Base-by-base conservation (phyloP, 2,888 invertebrate genomes). In the Tetheella fluctuosa region DNA sequence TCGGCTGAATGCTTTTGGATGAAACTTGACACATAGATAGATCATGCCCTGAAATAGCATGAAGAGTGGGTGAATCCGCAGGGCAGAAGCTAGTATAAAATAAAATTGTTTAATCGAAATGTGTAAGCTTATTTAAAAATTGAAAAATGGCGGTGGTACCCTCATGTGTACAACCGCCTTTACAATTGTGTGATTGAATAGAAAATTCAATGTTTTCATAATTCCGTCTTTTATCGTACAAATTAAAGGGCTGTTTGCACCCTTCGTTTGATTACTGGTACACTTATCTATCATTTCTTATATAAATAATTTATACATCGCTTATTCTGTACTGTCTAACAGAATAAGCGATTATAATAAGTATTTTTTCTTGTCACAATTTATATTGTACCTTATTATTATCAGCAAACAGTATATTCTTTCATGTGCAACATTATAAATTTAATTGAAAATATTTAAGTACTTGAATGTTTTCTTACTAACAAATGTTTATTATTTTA, bases 181-280 rank as follows among this genome's bases (percentile, higher is more conserved):
- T 48, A 48, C 7, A 39, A n/a, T 6, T 48, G 10, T 48, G 20
- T 48, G 48, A 48, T 15, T 20, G 48, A 42, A 17, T 48, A 20
- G 17, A 1, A 48, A 48, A 48, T 48, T 48, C 17, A 20, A 20
- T 48, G 7, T 48, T 48, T 17, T 48, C 48, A 48, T 48, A 48
- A 48, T 20, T 20, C 17, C 20, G 48, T 48, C 48, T 48, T 48
- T 20, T 48, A 15, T 42, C 42, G 42, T 20, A 20, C 55, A 34
- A 55, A 55, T 55, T 34, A 55, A 55, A 55, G 55, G 55, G 55
- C 34, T 12, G 7, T 20, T 34, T 17, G 20, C 17, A 20, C 30
- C 34, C 55, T 25, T 37, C 17, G 55, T 55, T 17, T 37, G 10
- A 20, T 34, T 34, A 34, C 17, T 34, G 34, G 10, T 20, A 48